A percentile compares a stretch with the other conserved stretches of the same genome.
Conservation (phyloP, 2,113 vertebrate species). For the Pseudolaguvia tuberculata region DNA sequence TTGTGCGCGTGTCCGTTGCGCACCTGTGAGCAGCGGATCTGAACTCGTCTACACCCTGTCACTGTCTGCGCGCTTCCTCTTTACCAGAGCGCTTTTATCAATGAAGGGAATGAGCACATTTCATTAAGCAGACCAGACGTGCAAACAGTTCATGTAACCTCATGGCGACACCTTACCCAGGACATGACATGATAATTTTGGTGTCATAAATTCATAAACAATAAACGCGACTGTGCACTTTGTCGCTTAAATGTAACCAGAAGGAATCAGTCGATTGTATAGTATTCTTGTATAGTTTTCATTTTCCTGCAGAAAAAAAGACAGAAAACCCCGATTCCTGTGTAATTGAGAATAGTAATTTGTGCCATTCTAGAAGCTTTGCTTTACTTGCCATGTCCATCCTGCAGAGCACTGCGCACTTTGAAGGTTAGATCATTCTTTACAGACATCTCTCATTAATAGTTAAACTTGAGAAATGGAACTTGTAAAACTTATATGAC, state of each 20-base stretch:
- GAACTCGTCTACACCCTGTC: not conserved
- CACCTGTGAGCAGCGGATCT: not conserved
- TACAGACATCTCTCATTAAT: too few relatives aligned
- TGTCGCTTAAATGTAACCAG: not conserved
- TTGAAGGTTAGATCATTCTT: too few relatives aligned
- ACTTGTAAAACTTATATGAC: too few relatives aligned
- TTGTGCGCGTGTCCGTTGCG: not conserved
- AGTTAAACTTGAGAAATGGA: too few relatives aligned
- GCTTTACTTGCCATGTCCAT: too few relatives aligned
- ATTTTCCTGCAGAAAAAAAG: too few relatives aligned
- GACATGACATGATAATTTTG: not conserved
- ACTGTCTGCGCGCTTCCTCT: not conserved
- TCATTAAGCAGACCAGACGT: not conserved
- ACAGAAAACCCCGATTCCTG: too few relatives aligned
- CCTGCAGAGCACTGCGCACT: too few relatives aligned
- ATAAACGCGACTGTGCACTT: too few relatives aligned
- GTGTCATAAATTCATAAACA: not conserved
- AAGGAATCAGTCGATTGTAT: not conserved
- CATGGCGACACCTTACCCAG: not conserved
- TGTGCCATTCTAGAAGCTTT: too few relatives aligned
- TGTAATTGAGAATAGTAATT: too few relatives aligned
- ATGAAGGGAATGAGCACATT: not conserved
- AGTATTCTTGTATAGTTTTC: not conserved
- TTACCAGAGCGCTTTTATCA: too few relatives aligned
- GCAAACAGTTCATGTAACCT: not conserved